Evolutionary conservation across 2,797 vertebrate genomes (phyloP), one percentile per base, ranked within the genome.

Genomic region (Acridotheres tristis): DNA sequence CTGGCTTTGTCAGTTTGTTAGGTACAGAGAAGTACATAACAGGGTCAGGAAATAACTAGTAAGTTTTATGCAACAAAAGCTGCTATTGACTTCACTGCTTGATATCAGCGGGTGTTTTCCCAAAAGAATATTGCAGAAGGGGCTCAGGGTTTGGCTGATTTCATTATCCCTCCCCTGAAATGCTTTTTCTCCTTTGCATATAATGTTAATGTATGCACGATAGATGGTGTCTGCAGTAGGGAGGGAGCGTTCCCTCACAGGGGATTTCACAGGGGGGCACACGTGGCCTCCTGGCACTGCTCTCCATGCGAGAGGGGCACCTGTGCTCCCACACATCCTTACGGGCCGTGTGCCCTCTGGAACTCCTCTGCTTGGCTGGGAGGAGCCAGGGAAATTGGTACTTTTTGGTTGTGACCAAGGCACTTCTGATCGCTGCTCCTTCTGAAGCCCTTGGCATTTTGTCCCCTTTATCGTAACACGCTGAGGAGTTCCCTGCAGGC

Each of bases 381-480:
- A 86, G 85, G 40, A 92, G 75, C 62, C 57, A 45, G 32, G 42
- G 68, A 69, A 87, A 65, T 40, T 9, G 0, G 26, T 20, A 1
- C n/a, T 48, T 53, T 36, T 20, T 32, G 45, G 9, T 16, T 47
- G 32, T 79, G 66, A 84, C 55, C 90, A 18, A 55, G 29, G 29
- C 40, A 34, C 5, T 55, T 69, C 9, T 68, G 47, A 55, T 81
- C 40, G 1, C 66, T 71, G 72, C 54, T 92, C 25, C n/a, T 72
- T 53, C 75, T 48, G 20, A 65, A 87, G 43, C 29, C 65, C 20
- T 53, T 89, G 76, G 19, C 26, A 4, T 75, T 94, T 82, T 57
- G 20, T 29, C 15, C 57, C 23, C 34, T 45, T 10, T 34, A 4
- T n/a, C 0, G 0, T 29, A 80, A 67, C 50, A 15, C 0, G 0